phyloP scores from a whole-genome alignment of 1,140 invertebrate species.

The Ceratina australensis region DNA sequence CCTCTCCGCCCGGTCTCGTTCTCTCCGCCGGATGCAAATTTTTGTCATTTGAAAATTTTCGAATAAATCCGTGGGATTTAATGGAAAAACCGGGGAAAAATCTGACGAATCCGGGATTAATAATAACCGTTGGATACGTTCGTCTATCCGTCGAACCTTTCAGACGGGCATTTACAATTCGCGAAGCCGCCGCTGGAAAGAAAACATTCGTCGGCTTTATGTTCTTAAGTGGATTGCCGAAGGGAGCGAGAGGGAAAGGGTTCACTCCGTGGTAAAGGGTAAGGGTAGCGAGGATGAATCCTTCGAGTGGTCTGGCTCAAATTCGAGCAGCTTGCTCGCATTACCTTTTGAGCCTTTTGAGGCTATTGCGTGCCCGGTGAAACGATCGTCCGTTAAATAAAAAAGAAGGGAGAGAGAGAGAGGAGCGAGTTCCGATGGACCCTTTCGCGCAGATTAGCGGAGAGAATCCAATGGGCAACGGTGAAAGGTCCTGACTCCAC shows the following conservation, averaged over 20 bases:
- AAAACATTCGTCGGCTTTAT: slow-evolving; percentile 29
- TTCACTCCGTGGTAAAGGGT: slow-evolving; percentile 22
- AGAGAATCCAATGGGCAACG: slow-evolving; percentile 30
- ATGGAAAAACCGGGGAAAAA: not conserved
- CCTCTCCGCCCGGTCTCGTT: too few species aligned
- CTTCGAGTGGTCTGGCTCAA: slow-evolving; percentile 45
- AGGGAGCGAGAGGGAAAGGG: not conserved
- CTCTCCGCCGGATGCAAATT: too few species aligned
- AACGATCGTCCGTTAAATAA: slow-evolving; percentile 29
- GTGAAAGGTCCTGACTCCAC: slow-evolving; percentile 38
- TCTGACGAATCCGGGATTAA: not conserved
- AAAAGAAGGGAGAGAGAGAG: not conserved
- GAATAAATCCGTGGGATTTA: too few species aligned
- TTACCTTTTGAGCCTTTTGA: slow-evolving; percentile 51
- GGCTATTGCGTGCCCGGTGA: slow-evolving; percentile 23
- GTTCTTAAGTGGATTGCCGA: slow-evolving; percentile 44
- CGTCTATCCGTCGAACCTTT: not conserved
- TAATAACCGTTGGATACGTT: not conserved
- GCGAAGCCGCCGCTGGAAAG: slow-evolving; percentile 10
- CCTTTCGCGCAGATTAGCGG: slow-evolving; percentile 39
- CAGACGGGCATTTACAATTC: not conserved
- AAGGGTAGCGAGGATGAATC: slow-evolving; percentile 36
- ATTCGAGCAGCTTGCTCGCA: slow-evolving; percentile 40
- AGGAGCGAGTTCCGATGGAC: slow-evolving; percentile 26
- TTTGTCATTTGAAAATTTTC: too few species aligned